Base-by-base conservation (phyloP, 1,140 invertebrate species). In the Apis laboriosa region DNA sequence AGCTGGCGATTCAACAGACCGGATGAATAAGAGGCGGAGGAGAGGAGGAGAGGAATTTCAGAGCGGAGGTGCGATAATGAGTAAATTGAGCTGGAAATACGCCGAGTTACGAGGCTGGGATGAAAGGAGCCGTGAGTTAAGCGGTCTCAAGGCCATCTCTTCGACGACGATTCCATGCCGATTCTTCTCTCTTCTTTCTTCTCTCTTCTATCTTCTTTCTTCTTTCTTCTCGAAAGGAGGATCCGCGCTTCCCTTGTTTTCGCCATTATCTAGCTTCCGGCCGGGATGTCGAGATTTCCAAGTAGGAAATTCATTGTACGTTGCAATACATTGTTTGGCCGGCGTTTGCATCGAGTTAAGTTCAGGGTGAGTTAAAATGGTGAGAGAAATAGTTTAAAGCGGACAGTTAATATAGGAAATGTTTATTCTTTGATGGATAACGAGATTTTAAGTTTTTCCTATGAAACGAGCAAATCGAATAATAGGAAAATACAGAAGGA, bases 1-100 rank as follows among this genome's bases (percentile, higher is more conserved):
- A 67, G 61, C 49, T 61, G 17, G 9, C 72, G 49, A 75, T 86
- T 72, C 70, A 67, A n/a, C 11, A 63, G 81, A 51, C 49, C 64
- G 79, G 75, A 79, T 61, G 77, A 63, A 61, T 13, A 77, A 56
- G 12, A 28, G 71, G 55, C 55, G 55, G 72, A 55, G 53, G 79
- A 74, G 77, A 84, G 60, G 53, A 61, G 58, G 67, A 61, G 58
- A 80, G 77, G 70, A 88, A 88, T 88, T 86, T 67, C 66, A 63
- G 72, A 81, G 77, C 70, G 83, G 66, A 88, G 84, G 86, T 89
- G 86, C 84, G 83, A 90, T 90, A 90, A 90, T 90, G 83, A 90
- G 89, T 84, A 89, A 88, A 89, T 90, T 89, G 83, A 66, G 72
- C 84, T 53, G 15, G 66, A 83, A 43, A 60, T 77, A 81, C 77